A percentile compares a stretch with the other conserved stretches of the same genome.
Evolutionary conservation across 2,113 vertebrate species (phyloP).

Genomic region (Parotia lawesii): DNA sequence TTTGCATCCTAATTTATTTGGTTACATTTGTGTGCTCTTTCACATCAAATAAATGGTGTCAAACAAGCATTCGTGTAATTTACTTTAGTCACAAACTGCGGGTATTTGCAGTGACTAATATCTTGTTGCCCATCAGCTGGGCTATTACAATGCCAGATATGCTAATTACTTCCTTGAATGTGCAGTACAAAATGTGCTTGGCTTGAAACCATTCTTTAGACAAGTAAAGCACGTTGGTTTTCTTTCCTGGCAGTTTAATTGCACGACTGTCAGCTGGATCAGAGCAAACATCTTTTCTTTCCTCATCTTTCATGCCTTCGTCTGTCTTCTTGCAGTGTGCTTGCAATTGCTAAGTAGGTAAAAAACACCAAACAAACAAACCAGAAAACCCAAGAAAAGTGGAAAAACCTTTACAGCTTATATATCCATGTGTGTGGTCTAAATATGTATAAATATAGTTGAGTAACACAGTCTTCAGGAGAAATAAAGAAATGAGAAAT

Average conservation of each 20-base stretch:
- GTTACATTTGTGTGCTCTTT: neutral
- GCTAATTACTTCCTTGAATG: slow-evolving; percentile 61
- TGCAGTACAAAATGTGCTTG: slow-evolving; percentile 49
- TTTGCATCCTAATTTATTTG: slow-evolving; percentile 38
- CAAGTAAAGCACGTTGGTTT: slow-evolving; percentile 3
- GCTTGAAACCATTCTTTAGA: slow-evolving; percentile 51
- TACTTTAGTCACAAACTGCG: neutral
- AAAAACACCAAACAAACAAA: neutral
- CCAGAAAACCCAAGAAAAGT: neutral
- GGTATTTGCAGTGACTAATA: slow-evolving; percentile 54
- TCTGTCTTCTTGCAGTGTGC: slow-evolving; percentile 6
- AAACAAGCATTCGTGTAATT: neutral
- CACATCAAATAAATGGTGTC: neutral
- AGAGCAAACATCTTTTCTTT: slow-evolving; percentile 57
- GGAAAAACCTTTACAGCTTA: neutral
- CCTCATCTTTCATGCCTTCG: slow-evolving; percentile 28
- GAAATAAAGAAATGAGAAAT: neutral
- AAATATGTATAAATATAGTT: neutral
- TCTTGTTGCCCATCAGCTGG: slow-evolving; percentile 43
- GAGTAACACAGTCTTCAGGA: neutral
- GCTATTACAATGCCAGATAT: slow-evolving; percentile 47
- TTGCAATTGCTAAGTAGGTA: neutral
- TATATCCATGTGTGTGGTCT: neutral
- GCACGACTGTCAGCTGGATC: slow-evolving; percentile 58
- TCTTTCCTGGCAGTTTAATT: slow-evolving; percentile 69